phyloP scores from a whole-genome alignment of 2,888 invertebrate species.

The Leptura quadrifasciata region DNA sequence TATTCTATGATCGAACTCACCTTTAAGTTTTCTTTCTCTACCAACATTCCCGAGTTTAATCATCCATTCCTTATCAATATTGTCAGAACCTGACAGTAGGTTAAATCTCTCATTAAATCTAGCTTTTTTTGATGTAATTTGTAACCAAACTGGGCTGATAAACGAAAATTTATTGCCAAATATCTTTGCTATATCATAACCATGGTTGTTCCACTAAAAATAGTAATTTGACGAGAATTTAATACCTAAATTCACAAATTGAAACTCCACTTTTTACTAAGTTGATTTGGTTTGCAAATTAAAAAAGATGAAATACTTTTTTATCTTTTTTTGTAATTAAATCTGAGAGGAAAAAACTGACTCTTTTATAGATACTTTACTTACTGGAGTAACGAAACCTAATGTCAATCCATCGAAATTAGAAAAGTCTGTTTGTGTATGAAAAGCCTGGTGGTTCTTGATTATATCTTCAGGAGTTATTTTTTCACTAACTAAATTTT shows the following conservation, averaged over 20 bases:
- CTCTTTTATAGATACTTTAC: conserved; percentile 60
- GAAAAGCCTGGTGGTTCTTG: conserved; percentile 85
- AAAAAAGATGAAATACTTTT: too few relatives aligned
- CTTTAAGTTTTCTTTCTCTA: conserved; percentile 76
- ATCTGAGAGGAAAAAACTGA: too few relatives aligned
- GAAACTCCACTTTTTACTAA: too few relatives aligned
- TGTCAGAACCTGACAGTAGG: conserved; percentile 84
- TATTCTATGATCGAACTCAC: too few relatives aligned
- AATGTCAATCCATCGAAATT: conserved; percentile 86
- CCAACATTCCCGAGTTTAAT: conserved; percentile 80
- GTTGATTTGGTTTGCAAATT: too few relatives aligned
- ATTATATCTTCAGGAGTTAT: conserved; percentile 85
- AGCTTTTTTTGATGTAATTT: conserved; percentile 81
- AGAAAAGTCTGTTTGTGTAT: conserved; percentile 80
- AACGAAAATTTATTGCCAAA: conserved; percentile 93
- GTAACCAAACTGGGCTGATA: conserved; percentile 96
- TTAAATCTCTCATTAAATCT: conserved; percentile 75
- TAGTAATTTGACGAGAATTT: too few relatives aligned
- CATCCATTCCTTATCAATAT: conserved; percentile 91
- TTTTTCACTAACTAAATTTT: conserved; percentile 82
- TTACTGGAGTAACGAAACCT: conserved; percentile 94
- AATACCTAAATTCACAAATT: neutral
- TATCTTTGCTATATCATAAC: conserved; percentile 93
- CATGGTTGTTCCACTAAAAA: conserved; percentile 94
- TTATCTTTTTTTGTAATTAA: neutral